phyloP scores from a whole-genome alignment of 2,888 invertebrate species.

The Cosmia pyralina region DNA sequence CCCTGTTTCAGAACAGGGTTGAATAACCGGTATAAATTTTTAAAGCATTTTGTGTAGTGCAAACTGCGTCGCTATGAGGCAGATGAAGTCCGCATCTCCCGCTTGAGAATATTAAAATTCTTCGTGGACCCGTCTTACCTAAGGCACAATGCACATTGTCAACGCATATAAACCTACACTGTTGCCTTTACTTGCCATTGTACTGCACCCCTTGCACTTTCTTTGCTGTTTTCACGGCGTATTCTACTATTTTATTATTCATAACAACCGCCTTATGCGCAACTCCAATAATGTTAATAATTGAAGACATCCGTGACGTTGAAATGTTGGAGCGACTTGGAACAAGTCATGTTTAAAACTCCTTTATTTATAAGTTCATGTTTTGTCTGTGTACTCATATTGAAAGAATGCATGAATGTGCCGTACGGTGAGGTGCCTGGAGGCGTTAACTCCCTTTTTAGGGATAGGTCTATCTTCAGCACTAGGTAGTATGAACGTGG shows the following conservation, averaged over 20 bases:
- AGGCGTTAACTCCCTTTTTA: slow-evolving; percentile 24
- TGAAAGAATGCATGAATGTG: slow-evolving; percentile 45
- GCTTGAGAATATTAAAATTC: slow-evolving; percentile 77
- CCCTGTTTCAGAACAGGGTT: slow-evolving; percentile 66
- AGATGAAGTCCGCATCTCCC: slow-evolving; percentile 74
- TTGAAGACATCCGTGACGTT: slow-evolving; percentile 84
- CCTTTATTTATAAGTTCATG: slow-evolving; percentile 57
- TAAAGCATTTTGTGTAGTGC: slow-evolving; percentile 74
- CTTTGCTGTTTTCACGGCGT: slow-evolving; percentile 85
- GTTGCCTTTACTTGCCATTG: slow-evolving; percentile 88
- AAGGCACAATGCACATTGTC: slow-evolving; percentile 88
- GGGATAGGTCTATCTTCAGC: neutral
- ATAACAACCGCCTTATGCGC: slow-evolving; percentile 85
- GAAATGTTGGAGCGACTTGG: slow-evolving; percentile 68
- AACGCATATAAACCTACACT: slow-evolving; percentile 87
- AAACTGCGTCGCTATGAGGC: slow-evolving; percentile 74
- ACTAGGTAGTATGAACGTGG: slow-evolving; percentile 6
- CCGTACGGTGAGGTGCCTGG: slow-evolving; percentile 6
- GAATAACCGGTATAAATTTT: slow-evolving; percentile 78
- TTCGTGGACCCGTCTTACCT: slow-evolving; percentile 70
- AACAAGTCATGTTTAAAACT: slow-evolving; percentile 67
- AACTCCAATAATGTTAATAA: slow-evolving; percentile 86
- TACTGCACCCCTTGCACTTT: slow-evolving; percentile 84
- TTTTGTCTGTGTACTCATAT: slow-evolving; percentile 36
- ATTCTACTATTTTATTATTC: slow-evolving; percentile 88